These are phyloP conservation scores for Argopecten irradians DNA, from an alignment of 1,140 invertebrate species.

Conservation along the genomic window DNA sequence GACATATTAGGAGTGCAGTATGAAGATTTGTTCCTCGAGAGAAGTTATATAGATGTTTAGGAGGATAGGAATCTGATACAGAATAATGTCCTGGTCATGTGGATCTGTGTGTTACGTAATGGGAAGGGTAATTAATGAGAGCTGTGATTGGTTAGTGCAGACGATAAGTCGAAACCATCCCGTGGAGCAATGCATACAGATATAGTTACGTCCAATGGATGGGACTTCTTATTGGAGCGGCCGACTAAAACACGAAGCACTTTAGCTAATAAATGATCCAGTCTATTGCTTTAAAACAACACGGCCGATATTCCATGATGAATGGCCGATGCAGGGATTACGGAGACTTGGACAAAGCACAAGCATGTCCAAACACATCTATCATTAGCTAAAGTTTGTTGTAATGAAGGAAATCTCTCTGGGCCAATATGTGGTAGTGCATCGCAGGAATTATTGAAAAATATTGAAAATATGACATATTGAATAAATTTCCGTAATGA, in stretches of 20 bases:
- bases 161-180: neutral
- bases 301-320: neutral
- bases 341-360: neutral
- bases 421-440: neutral
- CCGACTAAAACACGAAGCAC: conserved; percentile 20
- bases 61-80: neutral
- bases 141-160: neutral
- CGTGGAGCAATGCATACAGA: neutral
- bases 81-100: neutral
- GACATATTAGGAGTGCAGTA: neutral
- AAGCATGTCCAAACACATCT: conserved; percentile 15
- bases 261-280: conserved; percentile 8
- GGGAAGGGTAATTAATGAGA: neutral
- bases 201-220: conserved; percentile 3
- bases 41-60: neutral
- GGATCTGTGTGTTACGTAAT: neutral
- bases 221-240: neutral
- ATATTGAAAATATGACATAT: conserved; percentile 23
- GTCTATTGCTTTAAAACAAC: conserved; percentile 22
- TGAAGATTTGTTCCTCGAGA: neutral
- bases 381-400: neutral
- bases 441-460: neutral
- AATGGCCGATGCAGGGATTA: neutral
- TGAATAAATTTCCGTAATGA: conserved; percentile 12
- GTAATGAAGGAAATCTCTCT: conserved; percentile 21